Evolutionary conservation across 2,888 invertebrate genomes (phyloP).

Genomic region (Cataglyphis livida): DNA sequence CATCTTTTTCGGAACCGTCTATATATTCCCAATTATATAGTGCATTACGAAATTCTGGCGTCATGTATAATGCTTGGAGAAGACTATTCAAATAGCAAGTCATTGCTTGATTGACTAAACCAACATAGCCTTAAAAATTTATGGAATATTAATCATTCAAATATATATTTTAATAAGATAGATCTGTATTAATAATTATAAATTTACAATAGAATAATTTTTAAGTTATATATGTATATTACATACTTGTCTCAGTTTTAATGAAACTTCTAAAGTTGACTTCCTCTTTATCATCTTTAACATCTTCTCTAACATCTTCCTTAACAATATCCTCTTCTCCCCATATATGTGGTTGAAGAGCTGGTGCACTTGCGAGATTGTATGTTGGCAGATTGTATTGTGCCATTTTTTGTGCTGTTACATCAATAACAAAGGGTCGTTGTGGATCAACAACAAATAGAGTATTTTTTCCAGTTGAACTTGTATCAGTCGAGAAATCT

Average conservation of each 20-base stretch:
- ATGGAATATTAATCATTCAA: conserved; percentile 15
- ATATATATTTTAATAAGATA: background rate
- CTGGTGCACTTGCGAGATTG: conserved; percentile 21
- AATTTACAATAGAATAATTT: background rate
- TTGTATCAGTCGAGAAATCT: conserved; percentile 77
- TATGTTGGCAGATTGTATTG: conserved; percentile 11
- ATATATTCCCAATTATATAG: conserved; percentile 93
- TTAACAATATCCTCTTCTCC: conserved; percentile 37
- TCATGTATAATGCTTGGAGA: conserved; percentile 95
- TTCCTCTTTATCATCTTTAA: conserved; percentile 39
- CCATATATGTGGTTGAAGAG: conserved; percentile 34
- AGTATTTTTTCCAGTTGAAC: conserved; percentile 51
- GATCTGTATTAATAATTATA: background rate
- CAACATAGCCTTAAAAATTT: conserved; percentile 88
- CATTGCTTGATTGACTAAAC: conserved; percentile 96
- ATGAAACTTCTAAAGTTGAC: conserved; percentile 53
- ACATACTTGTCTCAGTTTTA: conserved; percentile 85
- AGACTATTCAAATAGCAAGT: conserved; percentile 96
- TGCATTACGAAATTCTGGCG: conserved; percentile 96
- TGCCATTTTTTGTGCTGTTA: background rate
- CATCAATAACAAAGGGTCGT: background rate
- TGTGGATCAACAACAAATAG: conserved; percentile 51
- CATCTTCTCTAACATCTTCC: conserved; percentile 11
- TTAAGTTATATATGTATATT: conserved; percentile 22
- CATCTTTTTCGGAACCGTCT: conserved; percentile 89